Evolutionary conservation across 2,888 invertebrate genomes (phyloP).

Genomic region (Alviniconcha strummeri): DNA sequence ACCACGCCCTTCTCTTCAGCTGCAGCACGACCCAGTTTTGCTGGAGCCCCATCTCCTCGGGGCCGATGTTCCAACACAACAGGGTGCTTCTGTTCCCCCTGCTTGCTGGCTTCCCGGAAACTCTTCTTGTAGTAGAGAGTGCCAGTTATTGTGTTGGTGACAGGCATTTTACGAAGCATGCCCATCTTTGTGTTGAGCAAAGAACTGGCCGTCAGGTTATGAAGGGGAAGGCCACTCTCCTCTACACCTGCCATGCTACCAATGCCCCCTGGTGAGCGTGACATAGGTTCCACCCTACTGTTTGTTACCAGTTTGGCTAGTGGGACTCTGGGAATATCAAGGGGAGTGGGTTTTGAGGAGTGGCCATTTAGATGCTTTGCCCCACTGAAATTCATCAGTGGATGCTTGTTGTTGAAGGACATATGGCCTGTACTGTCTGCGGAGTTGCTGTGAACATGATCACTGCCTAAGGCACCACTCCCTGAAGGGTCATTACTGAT

Average conservation of each 20-base stretch:
- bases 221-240: conserved; percentile 6
- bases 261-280: background rate
- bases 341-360: background rate
- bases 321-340: background rate
- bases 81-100: background rate
- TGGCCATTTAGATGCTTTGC: no score
- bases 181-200: conserved; percentile 33
- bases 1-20: conserved; percentile 39
- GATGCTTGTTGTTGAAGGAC: background rate
- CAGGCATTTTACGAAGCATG: conserved; percentile 42
- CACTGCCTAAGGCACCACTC: background rate
- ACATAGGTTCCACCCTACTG: background rate
- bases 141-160: conserved; percentile 42
- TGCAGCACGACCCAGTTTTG: conserved; percentile 26
- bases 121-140: conserved; percentile 59
- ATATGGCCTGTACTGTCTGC: background rate
- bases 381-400: no score
- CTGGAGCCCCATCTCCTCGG: conserved; percentile 59
- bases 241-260: conserved; percentile 15
- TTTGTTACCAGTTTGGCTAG: background rate
- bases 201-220: conserved; percentile 32
- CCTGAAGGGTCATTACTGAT: background rate
- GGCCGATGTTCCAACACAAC: conserved; percentile 56
- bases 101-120: conserved; percentile 10
- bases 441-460: background rate